Conservation (phyloP, 2,113 vertebrate species). For the Gavia stellata region DNA sequence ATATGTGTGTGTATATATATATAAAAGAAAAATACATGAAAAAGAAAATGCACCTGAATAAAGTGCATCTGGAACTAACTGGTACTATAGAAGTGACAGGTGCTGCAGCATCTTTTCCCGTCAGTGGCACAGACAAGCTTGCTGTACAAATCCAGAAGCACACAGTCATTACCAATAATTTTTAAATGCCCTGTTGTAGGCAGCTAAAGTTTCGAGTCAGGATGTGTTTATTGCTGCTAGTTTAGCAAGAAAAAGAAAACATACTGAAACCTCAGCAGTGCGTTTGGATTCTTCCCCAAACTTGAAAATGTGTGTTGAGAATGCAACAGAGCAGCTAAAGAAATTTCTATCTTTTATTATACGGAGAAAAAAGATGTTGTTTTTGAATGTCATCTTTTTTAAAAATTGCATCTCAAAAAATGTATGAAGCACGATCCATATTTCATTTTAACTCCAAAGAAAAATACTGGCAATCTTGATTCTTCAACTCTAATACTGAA, state of each 20-base stretch:
- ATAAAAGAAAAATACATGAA: background rate
- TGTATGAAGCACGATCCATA: accelerated
- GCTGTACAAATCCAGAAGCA: background rate
- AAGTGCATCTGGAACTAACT: background rate
- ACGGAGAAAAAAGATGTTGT: background rate
- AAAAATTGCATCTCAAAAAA: background rate
- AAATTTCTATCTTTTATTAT: background rate
- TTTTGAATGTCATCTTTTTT: background rate
- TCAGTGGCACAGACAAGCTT: background rate
- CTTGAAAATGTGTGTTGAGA: background rate
- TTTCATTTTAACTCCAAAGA: background rate
- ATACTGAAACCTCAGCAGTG: background rate
- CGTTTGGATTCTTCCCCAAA: background rate
- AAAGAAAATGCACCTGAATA: background rate
- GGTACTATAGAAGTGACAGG: background rate
- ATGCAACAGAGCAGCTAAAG: background rate
- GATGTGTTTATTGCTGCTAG: background rate
- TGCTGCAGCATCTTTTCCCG: background rate
- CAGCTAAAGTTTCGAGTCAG: background rate
- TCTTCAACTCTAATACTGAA: background rate
- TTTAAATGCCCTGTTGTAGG: background rate
- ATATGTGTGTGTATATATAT: background rate
- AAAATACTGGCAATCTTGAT: background rate
- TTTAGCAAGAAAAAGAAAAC: background rate
- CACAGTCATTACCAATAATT: background rate